Evolutionary conservation across 2,888 invertebrate species (phyloP).

Genomic region (Dicranocentrus wangi): DNA sequence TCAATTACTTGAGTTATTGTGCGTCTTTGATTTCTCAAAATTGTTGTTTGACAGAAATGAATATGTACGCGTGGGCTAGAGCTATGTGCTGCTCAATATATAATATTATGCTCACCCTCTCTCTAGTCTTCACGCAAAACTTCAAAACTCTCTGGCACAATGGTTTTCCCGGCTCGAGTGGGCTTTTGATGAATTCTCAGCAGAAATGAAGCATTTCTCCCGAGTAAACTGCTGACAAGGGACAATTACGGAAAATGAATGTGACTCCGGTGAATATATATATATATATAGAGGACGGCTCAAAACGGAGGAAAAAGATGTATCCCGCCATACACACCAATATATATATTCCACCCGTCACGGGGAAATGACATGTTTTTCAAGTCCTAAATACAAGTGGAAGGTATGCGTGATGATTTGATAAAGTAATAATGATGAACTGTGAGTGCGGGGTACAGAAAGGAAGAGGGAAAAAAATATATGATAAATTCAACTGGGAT

Average conservation of each 20-base stretch:
- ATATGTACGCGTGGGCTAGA: slow-evolving; percentile 20
- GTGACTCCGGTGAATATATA: no score
- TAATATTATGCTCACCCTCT: slow-evolving; percentile 6
- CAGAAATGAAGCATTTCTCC: slow-evolving; percentile 42
- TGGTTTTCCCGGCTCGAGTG: slow-evolving; percentile 9
- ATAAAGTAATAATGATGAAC: slow-evolving; percentile 5
- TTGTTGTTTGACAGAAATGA: slow-evolving; percentile 54
- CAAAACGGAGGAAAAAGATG: no score
- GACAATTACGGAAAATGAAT: slow-evolving; percentile 49
- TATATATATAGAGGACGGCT: no score
- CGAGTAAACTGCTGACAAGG: slow-evolving; percentile 50
- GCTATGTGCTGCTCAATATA: no score
- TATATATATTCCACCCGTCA: no score
- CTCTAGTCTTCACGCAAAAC: slow-evolving; percentile 7
- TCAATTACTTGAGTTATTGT: slow-evolving; percentile 55
- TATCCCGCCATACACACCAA: no score
- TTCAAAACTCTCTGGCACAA: no score
- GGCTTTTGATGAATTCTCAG: slow-evolving; percentile 42
- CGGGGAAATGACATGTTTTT: background rate
- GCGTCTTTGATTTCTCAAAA: slow-evolving; percentile 49
- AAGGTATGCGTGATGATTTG: background rate
- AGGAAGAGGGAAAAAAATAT: background rate
- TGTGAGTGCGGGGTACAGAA: background rate
- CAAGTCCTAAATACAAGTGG: no score
- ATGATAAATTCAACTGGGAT: background rate